Percentiles rank a stretch among this genome's conserved stretches.
Conservation (phyloP, 2,113 vertebrate species). For the Apistogramma diplotaenia region DNA sequence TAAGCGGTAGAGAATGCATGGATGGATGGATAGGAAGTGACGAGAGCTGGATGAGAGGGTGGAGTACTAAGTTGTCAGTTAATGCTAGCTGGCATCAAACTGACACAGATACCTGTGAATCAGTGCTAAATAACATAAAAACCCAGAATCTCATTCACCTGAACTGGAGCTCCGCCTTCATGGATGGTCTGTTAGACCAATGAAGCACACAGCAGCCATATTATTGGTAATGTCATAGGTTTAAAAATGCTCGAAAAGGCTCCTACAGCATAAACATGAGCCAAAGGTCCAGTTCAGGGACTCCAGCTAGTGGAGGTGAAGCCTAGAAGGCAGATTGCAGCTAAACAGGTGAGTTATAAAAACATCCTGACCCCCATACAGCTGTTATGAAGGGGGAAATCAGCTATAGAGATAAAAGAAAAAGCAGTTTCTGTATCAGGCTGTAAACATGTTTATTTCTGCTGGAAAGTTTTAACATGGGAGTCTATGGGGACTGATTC, state of each 20-base stretch:
- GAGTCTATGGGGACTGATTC: neutral
- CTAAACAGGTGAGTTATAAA: neutral
- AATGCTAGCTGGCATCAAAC: too few species aligned
- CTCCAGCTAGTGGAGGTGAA: too few species aligned
- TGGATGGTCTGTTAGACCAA: too few species aligned
- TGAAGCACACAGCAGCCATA: too few species aligned
- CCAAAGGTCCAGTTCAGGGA: neutral
- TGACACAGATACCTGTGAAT: neutral
- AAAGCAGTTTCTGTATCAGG: neutral
- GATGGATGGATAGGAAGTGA: too few species aligned
- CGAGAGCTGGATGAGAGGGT: too few species aligned
- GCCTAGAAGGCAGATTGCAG: too few species aligned
- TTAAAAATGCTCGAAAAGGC: neutral
- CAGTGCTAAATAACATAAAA: neutral
- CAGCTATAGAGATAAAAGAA: neutral
- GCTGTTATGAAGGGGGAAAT: neutral
- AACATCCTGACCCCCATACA: neutral
- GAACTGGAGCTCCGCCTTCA: neutral
- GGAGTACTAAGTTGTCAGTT: too few species aligned
- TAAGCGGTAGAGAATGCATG: too few species aligned
- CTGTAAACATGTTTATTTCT: neutral
- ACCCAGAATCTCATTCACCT: neutral
- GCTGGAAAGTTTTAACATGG: neutral
- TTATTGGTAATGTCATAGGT: too few species aligned
- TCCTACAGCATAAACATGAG: neutral